phyloP scores from a whole-genome alignment of 2,888 invertebrate genomes.

The Trichogramma dendrolimi region DNA sequence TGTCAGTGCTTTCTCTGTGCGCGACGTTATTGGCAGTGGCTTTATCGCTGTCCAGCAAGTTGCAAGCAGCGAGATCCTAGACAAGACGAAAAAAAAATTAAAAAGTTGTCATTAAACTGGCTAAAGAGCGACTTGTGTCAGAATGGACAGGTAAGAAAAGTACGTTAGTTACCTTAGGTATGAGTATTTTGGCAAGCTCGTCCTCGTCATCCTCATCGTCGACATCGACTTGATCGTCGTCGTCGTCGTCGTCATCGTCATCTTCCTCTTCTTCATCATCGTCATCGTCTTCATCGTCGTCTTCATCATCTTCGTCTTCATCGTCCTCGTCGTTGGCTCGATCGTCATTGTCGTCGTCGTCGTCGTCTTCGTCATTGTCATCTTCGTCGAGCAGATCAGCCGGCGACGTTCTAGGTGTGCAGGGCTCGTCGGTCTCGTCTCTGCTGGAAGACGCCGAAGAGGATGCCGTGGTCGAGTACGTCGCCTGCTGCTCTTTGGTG shows the following conservation, averaged over 20 bases:
- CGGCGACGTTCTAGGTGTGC: no score
- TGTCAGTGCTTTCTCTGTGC: no score
- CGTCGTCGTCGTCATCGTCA: not conserved
- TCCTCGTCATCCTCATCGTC: slow-evolving; percentile 3
- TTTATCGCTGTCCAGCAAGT: no score
- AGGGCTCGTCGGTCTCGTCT: not conserved
- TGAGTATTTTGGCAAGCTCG: not conserved
- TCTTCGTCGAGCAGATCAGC: not conserved
- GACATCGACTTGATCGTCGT: not conserved
- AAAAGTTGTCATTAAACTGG: no score
- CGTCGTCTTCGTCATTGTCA: slow-evolving; percentile 3
- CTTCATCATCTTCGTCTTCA: not conserved
- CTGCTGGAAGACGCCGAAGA: slow-evolving; percentile 22
- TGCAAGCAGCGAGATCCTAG: not conserved
- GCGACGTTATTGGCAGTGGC: no score
- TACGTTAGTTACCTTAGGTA: no score
- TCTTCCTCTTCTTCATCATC: not conserved
- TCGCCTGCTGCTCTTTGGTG: slow-evolving; percentile 38
- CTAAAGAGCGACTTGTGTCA: no score
- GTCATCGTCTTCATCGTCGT: not conserved
- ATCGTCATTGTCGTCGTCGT: not conserved
- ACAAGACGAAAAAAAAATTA: not conserved
- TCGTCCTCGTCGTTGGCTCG: not conserved
- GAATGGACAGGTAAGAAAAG: no score
- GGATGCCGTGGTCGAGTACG: not conserved